Evolutionary conservation across 2,797 vertebrate species (phyloP), one percentile per base, ranked within the genome.

Genomic region (Arctocebus calabarensis): DNA sequence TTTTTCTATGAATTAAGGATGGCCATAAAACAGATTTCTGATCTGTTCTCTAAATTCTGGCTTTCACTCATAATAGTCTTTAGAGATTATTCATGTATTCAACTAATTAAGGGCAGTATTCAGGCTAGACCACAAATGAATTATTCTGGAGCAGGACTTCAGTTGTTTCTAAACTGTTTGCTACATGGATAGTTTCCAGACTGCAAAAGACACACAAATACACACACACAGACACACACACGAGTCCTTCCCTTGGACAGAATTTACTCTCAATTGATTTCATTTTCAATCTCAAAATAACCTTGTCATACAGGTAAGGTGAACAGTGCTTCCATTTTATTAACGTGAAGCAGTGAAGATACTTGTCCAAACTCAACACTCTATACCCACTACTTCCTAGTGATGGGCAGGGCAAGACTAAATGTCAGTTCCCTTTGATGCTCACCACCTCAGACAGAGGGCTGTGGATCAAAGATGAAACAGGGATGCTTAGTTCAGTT

Each of bases 61-160:
- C 20, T 87, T 90, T 75, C 62, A 52, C 37, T 84, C 62, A 64
- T 40, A 29, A 82, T 55, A 43, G 34, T 48, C 70, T 82, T 64
- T 43, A n/a, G 19, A 62, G 27, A 79, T 81, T 86, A 77, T 62
- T 94, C 71, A 16, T 32, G 14, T 70, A 45, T 66, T 86, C 82
- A 87, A 23, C 17, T 81, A 73, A 79, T 78, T 55, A 90, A 70
- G 34, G n/a, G 82, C 78, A 70, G 9, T 16, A 64, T 55, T 85
- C n/a, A 43, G 23, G 78, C 68, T 82, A 83, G 37, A 45, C 32
- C 27, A 70, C 40, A 81, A 66, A 29, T 71, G 14, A 61, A 55
- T 70, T 94, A 37, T 68, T 96, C 64, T 74, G 22, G 48, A 96
- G 70, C 55, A 95, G 78, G 4, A 75, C 74, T 94, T 94, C 59